Conservation (phyloP, 2,113 vertebrate species). For the Oryzias woworae region DNA sequence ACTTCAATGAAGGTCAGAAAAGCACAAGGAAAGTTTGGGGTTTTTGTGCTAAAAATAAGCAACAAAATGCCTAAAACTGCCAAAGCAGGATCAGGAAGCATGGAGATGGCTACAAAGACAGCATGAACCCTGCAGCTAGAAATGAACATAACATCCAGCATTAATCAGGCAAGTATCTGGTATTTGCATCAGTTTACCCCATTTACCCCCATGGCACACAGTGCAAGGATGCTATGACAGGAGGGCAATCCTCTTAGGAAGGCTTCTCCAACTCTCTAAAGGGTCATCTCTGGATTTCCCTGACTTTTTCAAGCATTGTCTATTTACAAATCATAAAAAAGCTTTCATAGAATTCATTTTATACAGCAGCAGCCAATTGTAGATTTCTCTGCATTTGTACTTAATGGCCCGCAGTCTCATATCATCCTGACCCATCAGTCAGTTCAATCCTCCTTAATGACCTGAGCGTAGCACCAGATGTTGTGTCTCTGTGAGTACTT, state of each 20-base stretch:
- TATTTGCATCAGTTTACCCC: slow-evolving; percentile 23
- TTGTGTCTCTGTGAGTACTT: slow-evolving; percentile 53
- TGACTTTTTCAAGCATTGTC: slow-evolving; percentile 8
- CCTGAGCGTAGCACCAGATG: slow-evolving; percentile 63
- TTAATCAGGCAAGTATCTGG: slow-evolving; percentile 39
- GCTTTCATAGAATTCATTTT: slow-evolving; percentile 1
- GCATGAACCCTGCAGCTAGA: slow-evolving; percentile 30
- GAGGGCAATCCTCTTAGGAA: slow-evolving; percentile 62
- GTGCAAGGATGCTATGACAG: slow-evolving; percentile 31
- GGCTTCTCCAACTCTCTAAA: slow-evolving; percentile 15
- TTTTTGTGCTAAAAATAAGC: background rate
- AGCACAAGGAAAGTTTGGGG: background rate
- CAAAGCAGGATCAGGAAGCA: background rate
- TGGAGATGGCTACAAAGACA: slow-evolving; percentile 4
- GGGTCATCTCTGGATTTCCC: slow-evolving; percentile 11
- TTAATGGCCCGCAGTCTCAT: slow-evolving; percentile 20
- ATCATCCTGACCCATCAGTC: slow-evolving; percentile 42
- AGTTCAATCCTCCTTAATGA: slow-evolving; percentile 58
- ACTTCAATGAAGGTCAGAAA: no score
- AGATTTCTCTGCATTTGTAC: slow-evolving; percentile 16
- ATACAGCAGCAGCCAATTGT: slow-evolving; percentile 28
- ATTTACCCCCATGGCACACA: slow-evolving; percentile 30
- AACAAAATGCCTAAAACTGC: slow-evolving; percentile 20
- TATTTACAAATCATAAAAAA: slow-evolving; percentile 9
- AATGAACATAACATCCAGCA: slow-evolving; percentile 39